These are phyloP conservation scores for Mercenaria mercenaria DNA, from an alignment of 1,140 invertebrate genomes.

Conservation along the genomic window DNA sequence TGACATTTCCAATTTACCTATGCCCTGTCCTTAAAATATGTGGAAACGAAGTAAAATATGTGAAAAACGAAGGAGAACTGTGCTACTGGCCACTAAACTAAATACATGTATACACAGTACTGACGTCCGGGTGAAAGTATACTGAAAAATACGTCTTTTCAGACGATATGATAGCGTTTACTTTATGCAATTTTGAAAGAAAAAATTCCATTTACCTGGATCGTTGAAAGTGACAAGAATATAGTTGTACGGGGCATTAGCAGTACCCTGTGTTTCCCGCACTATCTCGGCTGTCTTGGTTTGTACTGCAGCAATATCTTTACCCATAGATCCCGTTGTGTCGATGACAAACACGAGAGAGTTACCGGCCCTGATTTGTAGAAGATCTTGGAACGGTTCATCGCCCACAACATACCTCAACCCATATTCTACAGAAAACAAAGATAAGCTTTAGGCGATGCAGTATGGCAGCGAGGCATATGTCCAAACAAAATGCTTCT, in stretches of 20 bases:
- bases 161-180: too few relatives aligned
- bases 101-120: too few relatives aligned
- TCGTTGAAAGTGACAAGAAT: constrained; percentile 75
- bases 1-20: too few relatives aligned
- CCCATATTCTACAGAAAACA: constrained; percentile 49
- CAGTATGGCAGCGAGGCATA: too few relatives aligned
- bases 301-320: constrained; percentile 73
- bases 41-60: too few relatives aligned
- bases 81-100: too few relatives aligned
- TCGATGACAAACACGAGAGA: constrained; percentile 76
- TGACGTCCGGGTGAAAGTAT: too few relatives aligned
- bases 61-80: too few relatives aligned
- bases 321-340: constrained; percentile 73
- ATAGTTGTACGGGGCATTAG: constrained; percentile 72
- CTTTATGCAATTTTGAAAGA: too few relatives aligned
- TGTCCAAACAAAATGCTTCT: too few relatives aligned
- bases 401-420: constrained; percentile 53
- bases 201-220: constrained; percentile 69
- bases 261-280: constrained; percentile 58
- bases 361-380: constrained; percentile 62
- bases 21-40: too few relatives aligned
- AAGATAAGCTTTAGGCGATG: neutral
- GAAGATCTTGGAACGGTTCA: constrained; percentile 60
- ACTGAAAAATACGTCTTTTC: too few relatives aligned
- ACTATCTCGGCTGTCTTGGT: constrained; percentile 66